Evolutionary conservation across 2,113 vertebrate species (phyloP).

Genomic region (Bujurquina vittata): DNA sequence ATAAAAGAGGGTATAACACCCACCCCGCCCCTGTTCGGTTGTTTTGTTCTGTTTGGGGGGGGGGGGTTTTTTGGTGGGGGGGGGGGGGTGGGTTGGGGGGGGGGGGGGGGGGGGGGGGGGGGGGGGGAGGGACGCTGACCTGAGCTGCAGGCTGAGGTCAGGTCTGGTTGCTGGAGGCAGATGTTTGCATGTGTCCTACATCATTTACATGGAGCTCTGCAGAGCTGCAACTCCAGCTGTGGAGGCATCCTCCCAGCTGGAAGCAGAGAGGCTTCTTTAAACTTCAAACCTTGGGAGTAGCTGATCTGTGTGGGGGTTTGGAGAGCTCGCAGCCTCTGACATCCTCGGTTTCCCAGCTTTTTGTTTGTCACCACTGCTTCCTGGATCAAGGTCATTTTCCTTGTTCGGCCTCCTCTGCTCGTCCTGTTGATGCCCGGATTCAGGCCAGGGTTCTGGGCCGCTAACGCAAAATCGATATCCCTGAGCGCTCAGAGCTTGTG

Average conservation of each 20-base stretch:
- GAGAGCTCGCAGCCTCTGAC: conserved; percentile 17
- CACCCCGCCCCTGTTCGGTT: too few relatives aligned
- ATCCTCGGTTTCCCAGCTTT: conserved; percentile 30
- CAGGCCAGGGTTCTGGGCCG: conserved; percentile 62
- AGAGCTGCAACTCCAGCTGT: neutral
- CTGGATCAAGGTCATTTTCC: conserved; percentile 68
- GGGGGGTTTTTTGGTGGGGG: too few relatives aligned
- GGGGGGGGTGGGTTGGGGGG: too few relatives aligned
- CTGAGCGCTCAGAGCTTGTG: conserved; percentile 51
- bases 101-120: too few relatives aligned
- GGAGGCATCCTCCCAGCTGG: neutral
- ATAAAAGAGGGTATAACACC: too few relatives aligned
- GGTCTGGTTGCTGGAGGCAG: neutral
- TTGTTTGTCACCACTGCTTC: conserved; percentile 62
- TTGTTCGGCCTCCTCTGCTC: conserved; percentile 43
- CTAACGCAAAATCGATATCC: conserved; percentile 71
- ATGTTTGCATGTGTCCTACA: neutral
- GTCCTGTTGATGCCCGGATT: conserved; percentile 50
- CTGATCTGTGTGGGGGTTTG: neutral
- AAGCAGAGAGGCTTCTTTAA: neutral
- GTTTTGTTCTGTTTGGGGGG: too few relatives aligned
- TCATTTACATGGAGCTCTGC: neutral
- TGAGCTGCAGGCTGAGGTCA: neutral
- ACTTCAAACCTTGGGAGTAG: neutral
- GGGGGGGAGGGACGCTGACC: neutral